phyloP scores from a whole-genome alignment of 2,797 vertebrate species.

The Vipera latastei region DNA sequence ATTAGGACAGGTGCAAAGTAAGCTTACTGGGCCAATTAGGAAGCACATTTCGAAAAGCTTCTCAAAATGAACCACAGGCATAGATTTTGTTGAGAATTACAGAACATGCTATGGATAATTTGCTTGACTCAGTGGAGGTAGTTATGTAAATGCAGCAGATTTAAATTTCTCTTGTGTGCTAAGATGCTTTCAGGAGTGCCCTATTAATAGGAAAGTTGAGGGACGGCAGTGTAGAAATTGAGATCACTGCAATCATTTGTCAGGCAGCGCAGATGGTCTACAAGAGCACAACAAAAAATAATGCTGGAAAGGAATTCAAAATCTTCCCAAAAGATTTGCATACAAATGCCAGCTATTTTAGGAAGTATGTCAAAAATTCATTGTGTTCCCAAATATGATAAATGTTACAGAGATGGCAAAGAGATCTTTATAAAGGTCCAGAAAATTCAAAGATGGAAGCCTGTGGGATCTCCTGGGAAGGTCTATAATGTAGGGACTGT shows the following conservation, averaged over 20 bases:
- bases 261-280: slow-evolving; percentile 5
- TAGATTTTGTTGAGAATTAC: not conserved
- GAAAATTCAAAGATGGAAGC: not conserved
- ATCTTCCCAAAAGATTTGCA: not conserved
- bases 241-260: fast-evolving
- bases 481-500: not conserved
- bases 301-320: not conserved
- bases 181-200: not conserved
- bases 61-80: slow-evolving; percentile 39
- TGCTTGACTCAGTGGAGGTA: not conserved
- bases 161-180: not conserved
- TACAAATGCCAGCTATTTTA: not conserved
- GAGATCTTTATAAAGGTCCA: not conserved
- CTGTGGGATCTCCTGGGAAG: not conserved
- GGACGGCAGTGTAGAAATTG: not conserved
- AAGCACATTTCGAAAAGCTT: slow-evolving; percentile 25
- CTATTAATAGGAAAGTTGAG: not conserved
- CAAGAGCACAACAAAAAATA: not conserved
- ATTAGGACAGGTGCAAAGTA: slow-evolving; percentile 33
- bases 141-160: not conserved
- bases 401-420: not conserved
- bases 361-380: not conserved
- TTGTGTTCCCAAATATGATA: not conserved
- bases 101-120: not conserved
- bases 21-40: slow-evolving; percentile 34